Percentiles rank a stretch among this genome's conserved stretches.
These are phyloP conservation scores for Hippocampus abdominalis DNA, from an alignment of 2,113 vertebrate species.

Conservation along the genomic window DNA sequence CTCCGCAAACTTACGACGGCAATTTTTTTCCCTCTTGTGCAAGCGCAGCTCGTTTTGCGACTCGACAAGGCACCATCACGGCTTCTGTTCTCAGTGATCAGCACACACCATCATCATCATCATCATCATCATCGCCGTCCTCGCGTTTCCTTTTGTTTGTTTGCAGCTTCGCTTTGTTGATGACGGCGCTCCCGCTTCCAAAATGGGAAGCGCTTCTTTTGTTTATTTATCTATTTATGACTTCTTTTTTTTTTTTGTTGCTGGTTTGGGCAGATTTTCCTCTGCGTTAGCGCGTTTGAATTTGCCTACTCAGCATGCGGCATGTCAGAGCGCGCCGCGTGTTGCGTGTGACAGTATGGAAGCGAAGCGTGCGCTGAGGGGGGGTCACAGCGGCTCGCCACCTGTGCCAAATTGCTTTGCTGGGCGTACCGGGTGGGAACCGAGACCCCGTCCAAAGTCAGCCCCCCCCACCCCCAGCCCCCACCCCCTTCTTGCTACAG, in stretches of 20 bases:
- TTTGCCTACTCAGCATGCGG: constrained; percentile 75
- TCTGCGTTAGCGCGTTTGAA: constrained; percentile 76
- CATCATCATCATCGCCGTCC: constrained; percentile 17
- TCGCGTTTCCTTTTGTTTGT: constrained; percentile 69
- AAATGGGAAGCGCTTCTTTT: constrained; percentile 45
- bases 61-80: too few relatives aligned
- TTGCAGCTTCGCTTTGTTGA: constrained; percentile 63
- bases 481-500: neutral
- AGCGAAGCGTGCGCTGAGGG: constrained; percentile 46
- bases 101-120: constrained; percentile 13
- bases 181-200: constrained; percentile 56
- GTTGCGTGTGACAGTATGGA: constrained; percentile 49
- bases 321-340: constrained; percentile 60
- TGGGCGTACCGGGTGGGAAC: constrained; percentile 31
- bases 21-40: neutral
- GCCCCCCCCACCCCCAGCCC: neutral
- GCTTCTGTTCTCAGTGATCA: constrained; percentile 31
- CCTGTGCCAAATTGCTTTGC: constrained; percentile 70
- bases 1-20: too few relatives aligned
- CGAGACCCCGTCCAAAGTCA: neutral
- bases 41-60: too few relatives aligned
- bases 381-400: constrained; percentile 55
- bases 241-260: constrained; percentile 27
- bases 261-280: constrained; percentile 71
- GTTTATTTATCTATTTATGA: constrained; percentile 7